These are phyloP conservation scores for Trissolcus japonicus DNA, from an alignment of 2,888 invertebrate species.

Conservation along the genomic window DNA sequence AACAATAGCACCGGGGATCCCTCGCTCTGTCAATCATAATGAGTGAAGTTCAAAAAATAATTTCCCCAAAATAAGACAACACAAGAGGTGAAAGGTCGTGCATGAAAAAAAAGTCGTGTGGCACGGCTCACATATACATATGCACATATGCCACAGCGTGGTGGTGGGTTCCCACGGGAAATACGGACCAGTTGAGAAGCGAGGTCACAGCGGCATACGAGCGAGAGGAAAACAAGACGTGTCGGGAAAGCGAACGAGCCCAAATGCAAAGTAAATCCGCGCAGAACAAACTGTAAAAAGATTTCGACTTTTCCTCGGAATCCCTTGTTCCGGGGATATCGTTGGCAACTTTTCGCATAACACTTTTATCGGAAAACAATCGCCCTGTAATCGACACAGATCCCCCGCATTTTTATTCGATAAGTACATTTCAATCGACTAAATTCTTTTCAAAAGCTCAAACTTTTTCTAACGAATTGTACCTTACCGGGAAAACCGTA, in stretches of 20 bases:
- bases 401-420: background rate
- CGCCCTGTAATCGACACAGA: too few relatives aligned
- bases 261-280: constrained; percentile 46
- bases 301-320: constrained; percentile 18
- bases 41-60: constrained; percentile 36
- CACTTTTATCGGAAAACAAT: background rate
- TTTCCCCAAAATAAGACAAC: constrained; percentile 39
- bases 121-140: constrained; percentile 38
- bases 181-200: constrained; percentile 51
- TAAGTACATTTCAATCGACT: background rate
- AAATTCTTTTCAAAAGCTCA: too few relatives aligned
- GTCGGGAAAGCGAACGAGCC: constrained; percentile 48
- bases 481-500: background rate
- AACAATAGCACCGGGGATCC: constrained; percentile 13
- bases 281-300: constrained; percentile 22
- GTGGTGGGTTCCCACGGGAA: constrained; percentile 57
- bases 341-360: background rate
- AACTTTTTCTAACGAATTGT: background rate
- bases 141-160: constrained; percentile 48
- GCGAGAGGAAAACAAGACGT: constrained; percentile 54
- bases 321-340: background rate
- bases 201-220: constrained; percentile 44
- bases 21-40: constrained; percentile 23
- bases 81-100: constrained; percentile 35
- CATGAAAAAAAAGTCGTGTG: constrained; percentile 37